Conservation (phyloP, 2,113 vertebrate genomes). For the Saguinus midas region DNA sequence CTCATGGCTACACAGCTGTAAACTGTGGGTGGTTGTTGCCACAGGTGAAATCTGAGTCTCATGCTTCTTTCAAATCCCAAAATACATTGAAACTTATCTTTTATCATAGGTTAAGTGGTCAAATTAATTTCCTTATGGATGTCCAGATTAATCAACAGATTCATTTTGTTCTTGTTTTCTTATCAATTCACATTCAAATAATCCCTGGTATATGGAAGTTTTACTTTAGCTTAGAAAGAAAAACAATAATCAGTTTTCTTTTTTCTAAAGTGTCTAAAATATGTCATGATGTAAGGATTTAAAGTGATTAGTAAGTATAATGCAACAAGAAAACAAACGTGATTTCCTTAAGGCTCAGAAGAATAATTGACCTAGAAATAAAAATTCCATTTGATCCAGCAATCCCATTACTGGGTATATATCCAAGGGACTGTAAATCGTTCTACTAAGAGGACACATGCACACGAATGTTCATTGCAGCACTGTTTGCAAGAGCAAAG, state of each 20-base stretch:
- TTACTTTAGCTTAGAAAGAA: neutral
- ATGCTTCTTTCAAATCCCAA: neutral
- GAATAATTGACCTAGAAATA: neutral
- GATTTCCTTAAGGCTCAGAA: neutral
- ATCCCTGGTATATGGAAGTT: neutral
- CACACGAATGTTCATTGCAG: too few species aligned
- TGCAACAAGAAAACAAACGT: neutral
- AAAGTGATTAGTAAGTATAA: neutral
- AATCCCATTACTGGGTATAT: too few species aligned
- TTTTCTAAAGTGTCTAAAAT: neutral
- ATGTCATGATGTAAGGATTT: neutral
- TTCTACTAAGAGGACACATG: too few species aligned
- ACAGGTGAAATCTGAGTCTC: neutral
- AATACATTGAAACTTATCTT: neutral
- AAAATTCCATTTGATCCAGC: too few species aligned
- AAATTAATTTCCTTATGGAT: neutral
- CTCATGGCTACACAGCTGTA: neutral
- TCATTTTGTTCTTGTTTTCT: neutral
- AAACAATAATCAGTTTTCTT: neutral
- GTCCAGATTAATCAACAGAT: neutral
- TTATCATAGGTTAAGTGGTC: neutral
- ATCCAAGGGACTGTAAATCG: too few species aligned
- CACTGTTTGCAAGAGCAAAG: too few species aligned
- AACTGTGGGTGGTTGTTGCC: accelerated
- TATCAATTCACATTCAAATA: neutral